A percentile compares a stretch with the other conserved stretches of the same genome.
Conservation (phyloP, 2,113 vertebrate species). For the Equus przewalskii region DNA sequence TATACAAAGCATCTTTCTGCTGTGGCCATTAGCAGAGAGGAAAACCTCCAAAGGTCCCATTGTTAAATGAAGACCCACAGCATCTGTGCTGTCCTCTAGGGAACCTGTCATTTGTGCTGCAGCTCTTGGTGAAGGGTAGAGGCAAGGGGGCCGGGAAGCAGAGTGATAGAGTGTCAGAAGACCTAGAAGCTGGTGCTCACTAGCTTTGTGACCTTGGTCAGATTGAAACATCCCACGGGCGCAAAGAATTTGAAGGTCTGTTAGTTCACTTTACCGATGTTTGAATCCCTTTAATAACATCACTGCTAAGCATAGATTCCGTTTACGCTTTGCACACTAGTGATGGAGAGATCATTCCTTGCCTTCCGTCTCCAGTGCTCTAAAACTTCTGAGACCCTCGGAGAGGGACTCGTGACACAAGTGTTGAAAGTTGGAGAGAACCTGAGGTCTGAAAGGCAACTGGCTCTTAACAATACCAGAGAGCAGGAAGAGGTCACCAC, state of each 20-base stretch:
- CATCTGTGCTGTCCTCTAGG: conserved; percentile 66
- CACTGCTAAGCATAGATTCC: not conserved
- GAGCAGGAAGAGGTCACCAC: not conserved
- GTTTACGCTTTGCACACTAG: not conserved
- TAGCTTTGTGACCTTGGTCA: not conserved
- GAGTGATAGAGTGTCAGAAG: accelerated
- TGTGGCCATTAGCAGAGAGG: conserved; percentile 78
- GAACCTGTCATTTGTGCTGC: conserved; percentile 56
- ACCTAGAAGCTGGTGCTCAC: not conserved
- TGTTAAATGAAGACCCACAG: conserved; percentile 67
- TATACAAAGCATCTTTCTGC: conserved; percentile 74
- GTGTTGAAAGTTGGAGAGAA: not conserved
- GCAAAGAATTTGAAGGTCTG: not conserved
- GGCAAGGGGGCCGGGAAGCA: accelerated
- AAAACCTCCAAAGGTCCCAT: conserved; percentile 74
- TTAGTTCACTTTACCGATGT: not conserved
- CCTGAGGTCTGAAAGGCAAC: not conserved
- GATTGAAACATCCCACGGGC: not conserved
- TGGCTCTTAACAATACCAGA: not conserved
- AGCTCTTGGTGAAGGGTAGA: not conserved
- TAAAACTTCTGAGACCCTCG: not conserved
- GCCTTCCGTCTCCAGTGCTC: not conserved
- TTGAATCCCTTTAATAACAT: not conserved
- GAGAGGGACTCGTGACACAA: not conserved
- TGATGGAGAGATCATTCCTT: not conserved